phyloP scores from a whole-genome alignment of 1,140 invertebrate genomes.

The Zaprionus africanus region DNA sequence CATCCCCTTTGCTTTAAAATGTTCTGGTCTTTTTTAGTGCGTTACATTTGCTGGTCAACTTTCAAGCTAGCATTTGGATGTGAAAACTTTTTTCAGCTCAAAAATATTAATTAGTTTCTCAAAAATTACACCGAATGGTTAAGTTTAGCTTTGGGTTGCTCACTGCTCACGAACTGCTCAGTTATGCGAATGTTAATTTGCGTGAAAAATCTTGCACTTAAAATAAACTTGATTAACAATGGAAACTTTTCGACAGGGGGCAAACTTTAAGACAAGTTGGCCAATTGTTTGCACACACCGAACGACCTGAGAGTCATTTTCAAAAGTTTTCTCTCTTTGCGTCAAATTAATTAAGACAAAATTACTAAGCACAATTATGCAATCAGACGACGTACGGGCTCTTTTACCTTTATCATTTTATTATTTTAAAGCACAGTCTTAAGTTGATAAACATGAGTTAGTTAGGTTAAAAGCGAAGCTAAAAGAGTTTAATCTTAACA shows the following conservation, averaged over 20 bases:
- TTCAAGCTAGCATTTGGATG: constrained; percentile 20
- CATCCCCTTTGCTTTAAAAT: neutral
- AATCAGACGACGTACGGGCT: neutral
- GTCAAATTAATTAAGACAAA: constrained; percentile 65
- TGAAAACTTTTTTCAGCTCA: constrained; percentile 18
- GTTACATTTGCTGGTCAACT: constrained; percentile 4
- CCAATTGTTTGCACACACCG: constrained; percentile 61
- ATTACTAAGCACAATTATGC: constrained; percentile 38
- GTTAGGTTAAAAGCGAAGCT: too few species aligned
- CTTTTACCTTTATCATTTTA: neutral
- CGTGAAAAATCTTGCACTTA: constrained; percentile 53
- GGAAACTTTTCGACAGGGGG: constrained; percentile 52
- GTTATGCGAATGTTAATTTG: constrained; percentile 68
- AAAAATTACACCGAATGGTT: constrained; percentile 17
- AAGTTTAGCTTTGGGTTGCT: neutral
- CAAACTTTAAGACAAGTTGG: constrained; percentile 60
- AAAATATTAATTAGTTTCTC: constrained; percentile 66
- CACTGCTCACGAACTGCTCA: constrained; percentile 13
- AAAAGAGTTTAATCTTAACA: too few species aligned
- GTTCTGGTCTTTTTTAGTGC: neutral
- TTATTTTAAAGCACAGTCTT: neutral
- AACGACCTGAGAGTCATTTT: constrained; percentile 6
- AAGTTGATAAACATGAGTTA: neutral
- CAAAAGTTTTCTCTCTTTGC: constrained; percentile 55
- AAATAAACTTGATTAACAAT: constrained; percentile 74